Percentiles rank a stretch among this genome's conserved stretches.
These are phyloP conservation scores for Cacatua alba DNA, from an alignment of 2,113 vertebrate genomes.

Conservation along the genomic window DNA sequence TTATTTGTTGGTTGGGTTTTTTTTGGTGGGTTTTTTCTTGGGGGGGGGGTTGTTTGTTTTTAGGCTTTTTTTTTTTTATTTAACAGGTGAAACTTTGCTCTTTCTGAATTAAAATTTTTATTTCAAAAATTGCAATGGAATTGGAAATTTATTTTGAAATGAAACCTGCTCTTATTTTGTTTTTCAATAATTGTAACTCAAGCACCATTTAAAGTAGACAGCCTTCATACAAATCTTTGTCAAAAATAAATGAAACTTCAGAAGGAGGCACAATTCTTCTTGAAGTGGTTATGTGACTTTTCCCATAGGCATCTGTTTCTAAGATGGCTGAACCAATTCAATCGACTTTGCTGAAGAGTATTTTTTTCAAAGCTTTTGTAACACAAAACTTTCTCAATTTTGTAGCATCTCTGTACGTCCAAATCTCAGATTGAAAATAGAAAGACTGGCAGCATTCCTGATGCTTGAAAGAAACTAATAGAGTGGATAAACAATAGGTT, in stretches of 20 bases:
- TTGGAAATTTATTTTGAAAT: background rate
- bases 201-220: background rate
- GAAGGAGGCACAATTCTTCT: background rate
- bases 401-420: background rate
- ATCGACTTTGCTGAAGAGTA: background rate
- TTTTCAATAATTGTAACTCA: background rate
- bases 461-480: background rate
- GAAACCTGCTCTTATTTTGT: background rate
- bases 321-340: background rate
- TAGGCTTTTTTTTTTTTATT: background rate
- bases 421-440: background rate
- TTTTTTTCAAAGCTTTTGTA: background rate
- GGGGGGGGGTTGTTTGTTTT: no score
- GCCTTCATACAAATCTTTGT: background rate
- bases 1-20: background rate
- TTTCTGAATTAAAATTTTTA: background rate
- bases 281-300: background rate
- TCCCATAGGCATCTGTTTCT: background rate
- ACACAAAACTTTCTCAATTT: background rate
- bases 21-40: no score
- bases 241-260: background rate
- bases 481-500: background rate
- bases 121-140: background rate
- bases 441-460: slow-evolving; percentile 2
- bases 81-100: background rate